Conservation (phyloP, 1,140 invertebrate species). For the Halesus radiatus region DNA sequence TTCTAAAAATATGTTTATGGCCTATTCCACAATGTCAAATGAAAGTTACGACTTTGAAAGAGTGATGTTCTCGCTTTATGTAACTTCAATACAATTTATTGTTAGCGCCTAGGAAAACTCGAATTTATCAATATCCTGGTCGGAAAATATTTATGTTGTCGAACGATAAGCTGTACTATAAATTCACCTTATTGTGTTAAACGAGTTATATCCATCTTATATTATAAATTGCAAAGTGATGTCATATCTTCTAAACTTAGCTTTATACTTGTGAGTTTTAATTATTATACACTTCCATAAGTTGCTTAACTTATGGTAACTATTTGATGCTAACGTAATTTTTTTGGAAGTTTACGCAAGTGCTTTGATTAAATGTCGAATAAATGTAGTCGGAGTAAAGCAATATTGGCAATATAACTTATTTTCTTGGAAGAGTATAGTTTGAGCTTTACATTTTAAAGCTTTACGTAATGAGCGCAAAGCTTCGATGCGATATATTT, state of each 20-base stretch:
- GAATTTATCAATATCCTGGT: slow-evolving; percentile 6
- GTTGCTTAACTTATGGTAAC: too few species aligned
- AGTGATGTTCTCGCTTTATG: neutral
- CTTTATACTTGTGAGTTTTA: too few species aligned
- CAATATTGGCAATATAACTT: too few species aligned
- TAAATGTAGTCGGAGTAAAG: too few species aligned
- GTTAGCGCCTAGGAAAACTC: neutral
- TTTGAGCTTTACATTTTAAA: too few species aligned
- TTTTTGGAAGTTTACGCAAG: too few species aligned
- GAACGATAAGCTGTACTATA: neutral
- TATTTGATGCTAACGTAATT: too few species aligned
- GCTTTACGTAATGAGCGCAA: too few species aligned
- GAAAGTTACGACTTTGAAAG: slow-evolving; percentile 1
- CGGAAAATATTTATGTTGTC: neutral
- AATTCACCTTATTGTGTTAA: neutral
- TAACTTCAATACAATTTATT: slow-evolving; percentile 21
- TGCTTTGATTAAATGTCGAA: too few species aligned
- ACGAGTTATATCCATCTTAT: neutral
- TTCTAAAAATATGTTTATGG: slow-evolving; percentile 4
- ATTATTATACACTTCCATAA: too few species aligned
- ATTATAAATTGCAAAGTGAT: neutral
- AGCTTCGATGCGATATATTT: too few species aligned
- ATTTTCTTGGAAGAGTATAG: too few species aligned
- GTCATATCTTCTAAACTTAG: neutral
- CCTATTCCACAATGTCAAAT: neutral